Base-by-base conservation (phyloP, 2,113 vertebrate genomes). In the Telmatochromis brachygnathus region DNA sequence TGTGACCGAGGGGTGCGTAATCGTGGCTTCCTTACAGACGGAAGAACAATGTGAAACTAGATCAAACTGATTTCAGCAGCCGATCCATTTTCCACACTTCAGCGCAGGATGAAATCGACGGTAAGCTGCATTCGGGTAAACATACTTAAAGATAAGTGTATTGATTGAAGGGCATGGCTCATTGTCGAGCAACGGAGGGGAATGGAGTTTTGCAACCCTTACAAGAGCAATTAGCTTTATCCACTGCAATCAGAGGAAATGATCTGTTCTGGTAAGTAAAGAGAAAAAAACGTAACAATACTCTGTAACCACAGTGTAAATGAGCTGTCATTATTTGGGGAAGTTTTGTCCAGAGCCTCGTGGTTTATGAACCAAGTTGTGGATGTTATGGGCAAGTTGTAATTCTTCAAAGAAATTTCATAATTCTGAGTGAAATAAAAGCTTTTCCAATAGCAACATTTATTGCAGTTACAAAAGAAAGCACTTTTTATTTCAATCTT, bases 161-260 rank as follows among this genome's bases (percentile, higher is more conserved):
- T 53, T 80, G 77, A 84, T 56, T 82, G 13, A 77, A 77, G 11
- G 45, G 4, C 45, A 83, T 1, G 21, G 51, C 53, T 53, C 23
- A 37, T 55, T 33, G 42, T 60, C 12, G 33, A 87, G 19, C 35
- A 54, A 37, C 39, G 21, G 17, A 77, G 45, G 17, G 45, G 73
- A 75, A 51, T 51, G 26, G 73, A n/a, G 23, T 42, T 86, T 56
- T 81, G 56, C 54, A 53, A 86, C 17, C 56, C 8, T 37, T 37
- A 45, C 33, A 87, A 75, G 68, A 55, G 35, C 26, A 87, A 70
- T 83, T 87, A 83, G 9, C 12, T 89, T 73, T 30, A 87, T 54
- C 23, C 56, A 26, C 28, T 83, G 3, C 39, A 89, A 84, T 82
- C 39, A 81, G 42, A 23, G 53, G 21, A 65, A 82, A 89, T 62